Base-by-base conservation (phyloP, 2,888 invertebrate species). In the Mycalesis mineus region DNA sequence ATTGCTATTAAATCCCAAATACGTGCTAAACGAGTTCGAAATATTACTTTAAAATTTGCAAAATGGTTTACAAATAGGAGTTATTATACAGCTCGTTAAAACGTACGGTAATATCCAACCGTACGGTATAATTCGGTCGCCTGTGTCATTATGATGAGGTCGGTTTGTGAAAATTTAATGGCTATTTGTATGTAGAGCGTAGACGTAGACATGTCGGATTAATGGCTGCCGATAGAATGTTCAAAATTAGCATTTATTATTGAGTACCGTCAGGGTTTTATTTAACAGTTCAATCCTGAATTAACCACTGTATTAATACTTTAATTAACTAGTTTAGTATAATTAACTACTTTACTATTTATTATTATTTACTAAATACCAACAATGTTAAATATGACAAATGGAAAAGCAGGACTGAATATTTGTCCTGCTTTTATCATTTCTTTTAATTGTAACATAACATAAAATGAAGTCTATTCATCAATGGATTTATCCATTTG, bases 51-150 rank as follows among this genome's bases (percentile, higher is more conserved):
- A 60, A 63, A 65, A 63, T 63, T 63, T 64, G 60, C 65, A 64
- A 64, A n/a, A 57, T 59, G 52, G 55, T 52, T 57, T 54, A 61
- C 57, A 65, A 65, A 62, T 64, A 65, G 58, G 62, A 56, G 60
- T 66, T 63, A 66, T 68, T 66, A 62, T 58, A 62, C 55, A 47
- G 56, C 52, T 61, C 58, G 57, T 61, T 61, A 58, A 56, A 58
- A 53, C 45, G 58, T 53, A 61, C 54, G 37, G 47, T 57, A 57
- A 57, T 53, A 51, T 56, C 57, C 54, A 48, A 48, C 52, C 44
- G 48, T 59, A 56, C 36, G 47, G 58, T 44, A 42, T 40, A 41
- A 48, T 58, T 53, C 36, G 42, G 57, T 37, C 50, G 55, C 42
- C 55, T 17, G 8, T 55, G 60, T 57, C 57, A 61, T 61, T 61